Evolutionary conservation across 2,113 vertebrate species (phyloP), one percentile per base, ranked within the genome.

Genomic region (Trogon surrucura): DNA sequence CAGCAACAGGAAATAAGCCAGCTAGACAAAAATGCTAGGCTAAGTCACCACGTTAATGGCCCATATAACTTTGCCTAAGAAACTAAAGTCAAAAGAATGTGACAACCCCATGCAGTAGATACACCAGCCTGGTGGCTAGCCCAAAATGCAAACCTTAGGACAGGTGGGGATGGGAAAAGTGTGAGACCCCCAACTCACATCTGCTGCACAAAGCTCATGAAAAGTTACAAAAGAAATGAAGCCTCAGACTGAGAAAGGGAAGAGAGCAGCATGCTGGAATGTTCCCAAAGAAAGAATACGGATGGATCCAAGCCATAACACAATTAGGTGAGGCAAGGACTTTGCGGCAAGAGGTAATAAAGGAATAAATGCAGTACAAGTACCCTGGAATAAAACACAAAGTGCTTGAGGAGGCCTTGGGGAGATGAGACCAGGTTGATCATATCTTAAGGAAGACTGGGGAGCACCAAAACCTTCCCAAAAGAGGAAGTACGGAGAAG

Each of bases 321-420:
- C 79, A 83, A 95, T 95, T 94, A 96, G 91, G 77, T 66, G 74
- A 97, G 54, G 27, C 90, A 95, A 95, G 89, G 80, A 91, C 91
- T 93, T 91, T 92, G 87, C 75, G 85, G 94, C 57, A 88, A 95
- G 75, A 93, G 41, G 62, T 92, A 89, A 94, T 80, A 94, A 93
- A 87, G 73, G 57, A 93, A 78, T 77, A 81, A 89, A 93, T 65
- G 74, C 77, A 84, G 88, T 75, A 53, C 53, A 56, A 80, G 65
- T 53, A 61, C 69, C 65, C 82, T 87, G 69, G 70, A 93, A 86
- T 74, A 72, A 89, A 75, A 93, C 62, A 9, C 23, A 84, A 75
- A 86, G 77, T 34, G 11, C 47, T 80, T 89, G 48, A 87, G 78
- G 26, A 88, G 66, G 29, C 72, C 58, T 27, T 77, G 27, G 48